phyloP scores from a whole-genome alignment of 2,888 invertebrate genomes.

The Thymelicus lineola region DNA sequence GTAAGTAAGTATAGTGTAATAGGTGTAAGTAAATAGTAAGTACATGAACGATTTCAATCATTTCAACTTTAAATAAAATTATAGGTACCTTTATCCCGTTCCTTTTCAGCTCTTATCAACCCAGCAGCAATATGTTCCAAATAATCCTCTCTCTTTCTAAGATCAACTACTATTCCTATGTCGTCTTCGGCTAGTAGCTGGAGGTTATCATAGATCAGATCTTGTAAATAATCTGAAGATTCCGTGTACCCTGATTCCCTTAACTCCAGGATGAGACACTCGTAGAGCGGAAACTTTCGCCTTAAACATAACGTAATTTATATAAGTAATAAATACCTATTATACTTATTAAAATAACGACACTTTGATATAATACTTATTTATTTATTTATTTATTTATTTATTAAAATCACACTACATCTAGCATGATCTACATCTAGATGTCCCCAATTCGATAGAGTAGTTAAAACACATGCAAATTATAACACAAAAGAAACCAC shows the following conservation, averaged over 20 bases:
- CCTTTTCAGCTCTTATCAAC: conserved; percentile 68
- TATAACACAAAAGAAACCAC: too few species aligned
- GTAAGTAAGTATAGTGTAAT: too few species aligned
- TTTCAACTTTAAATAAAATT: too few species aligned
- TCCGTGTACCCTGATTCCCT: conserved; percentile 77
- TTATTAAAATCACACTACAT: too few species aligned
- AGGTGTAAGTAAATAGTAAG: too few species aligned
- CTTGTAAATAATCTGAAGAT: conserved; percentile 78
- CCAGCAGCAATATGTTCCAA: conserved; percentile 64
- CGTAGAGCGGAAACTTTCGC: conserved; percentile 77
- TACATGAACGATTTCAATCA: too few species aligned
- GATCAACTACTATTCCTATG: conserved; percentile 77
- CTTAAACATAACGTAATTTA: conserved; percentile 53
- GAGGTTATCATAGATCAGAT: conserved; percentile 84
- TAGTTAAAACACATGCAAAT: too few species aligned
- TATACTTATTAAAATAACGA: too few species aligned
- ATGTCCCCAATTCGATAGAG: too few species aligned
- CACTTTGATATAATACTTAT: too few species aligned
- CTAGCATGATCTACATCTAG: too few species aligned
- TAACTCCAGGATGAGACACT: conserved; percentile 83
- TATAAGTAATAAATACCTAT: background rate
- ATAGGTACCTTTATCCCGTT: conserved; percentile 62
- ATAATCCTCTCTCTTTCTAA: conserved; percentile 65
- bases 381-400: too few species aligned
- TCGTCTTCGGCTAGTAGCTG: conserved; percentile 78